phyloP scores from a whole-genome alignment of 2,888 invertebrate genomes.

The Notodonta ziczac region DNA sequence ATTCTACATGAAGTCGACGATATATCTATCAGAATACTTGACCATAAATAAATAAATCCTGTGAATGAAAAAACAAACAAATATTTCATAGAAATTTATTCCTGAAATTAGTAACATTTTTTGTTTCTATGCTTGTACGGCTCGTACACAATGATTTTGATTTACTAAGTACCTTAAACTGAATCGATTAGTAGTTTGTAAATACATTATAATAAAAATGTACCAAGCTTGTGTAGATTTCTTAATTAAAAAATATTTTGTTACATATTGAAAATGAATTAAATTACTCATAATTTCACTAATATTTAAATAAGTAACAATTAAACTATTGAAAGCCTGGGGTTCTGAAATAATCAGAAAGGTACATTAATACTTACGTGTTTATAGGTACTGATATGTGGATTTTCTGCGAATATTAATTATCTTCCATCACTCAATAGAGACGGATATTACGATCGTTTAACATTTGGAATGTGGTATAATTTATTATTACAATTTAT shows the following conservation, averaged over 20 bases:
- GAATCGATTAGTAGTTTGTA: slow-evolving; percentile 31
- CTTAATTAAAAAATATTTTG: slow-evolving; percentile 12
- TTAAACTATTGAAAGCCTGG: not conserved
- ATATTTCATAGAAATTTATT: slow-evolving; percentile 64
- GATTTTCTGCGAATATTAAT: slow-evolving; percentile 39
- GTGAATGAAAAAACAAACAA: slow-evolving; percentile 9
- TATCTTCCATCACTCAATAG: slow-evolving; percentile 27
- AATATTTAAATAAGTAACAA: slow-evolving; percentile 15
- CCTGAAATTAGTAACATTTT: slow-evolving; percentile 65
- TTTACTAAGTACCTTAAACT: slow-evolving; percentile 38
- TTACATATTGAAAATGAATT: not conserved
- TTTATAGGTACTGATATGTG: slow-evolving; percentile 45
- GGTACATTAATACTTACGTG: not conserved
- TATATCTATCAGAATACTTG: too few species aligned
- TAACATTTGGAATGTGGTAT: slow-evolving; percentile 61
- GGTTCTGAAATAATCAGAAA: not conserved
- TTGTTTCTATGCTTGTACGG: slow-evolving; percentile 58
- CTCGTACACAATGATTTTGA: slow-evolving; percentile 50
- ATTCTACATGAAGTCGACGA: not conserved
- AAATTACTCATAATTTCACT: slow-evolving; percentile 7
- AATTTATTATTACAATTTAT: too few species aligned
- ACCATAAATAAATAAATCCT: too few species aligned
- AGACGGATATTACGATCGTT: not conserved
- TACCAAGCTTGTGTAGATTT: slow-evolving; percentile 32
- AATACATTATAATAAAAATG: slow-evolving; percentile 19